Evolutionary conservation across 2,113 vertebrate species (phyloP), one percentile per base, ranked within the genome.

Genomic region (Tychaedon coryphoeus): DNA sequence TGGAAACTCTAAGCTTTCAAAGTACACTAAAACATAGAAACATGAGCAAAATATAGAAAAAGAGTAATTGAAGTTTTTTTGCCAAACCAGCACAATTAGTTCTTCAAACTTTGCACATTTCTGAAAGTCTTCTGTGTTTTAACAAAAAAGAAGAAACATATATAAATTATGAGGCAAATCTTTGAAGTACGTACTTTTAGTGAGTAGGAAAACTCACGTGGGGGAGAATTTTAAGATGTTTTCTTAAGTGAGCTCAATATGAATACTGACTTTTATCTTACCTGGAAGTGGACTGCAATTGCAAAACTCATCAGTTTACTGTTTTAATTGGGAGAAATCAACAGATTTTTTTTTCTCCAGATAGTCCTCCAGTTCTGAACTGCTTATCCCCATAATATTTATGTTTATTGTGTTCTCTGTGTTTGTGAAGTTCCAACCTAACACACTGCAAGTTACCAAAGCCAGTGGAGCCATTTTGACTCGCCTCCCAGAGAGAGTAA

Each of bases 191-290:
- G 0, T 33, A 24, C 34, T 74, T 66, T 28, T 60, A 8, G 53
- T 34, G 31, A 79, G 6, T 0, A 48, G 42, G 42, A 65, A 54
- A 53, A 64, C 33, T 60, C 38, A n/a, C 0, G 0, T 5, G 26
- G 1, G 5, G 23, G 10, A 10, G 2, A 62, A 62, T 67, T 7
- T 6, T 12, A 54, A 19, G 8, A 38, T 1, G 4, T 42, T 72
- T 86, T 83, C 23, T 76, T 60, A 25, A 73, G n/a, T 53, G 45
- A 65, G 17, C 12, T 10, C 36, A 64, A 6, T 18, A 24, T 6
- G 7, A 82, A 24, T 31, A 67, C 0, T 80, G 81, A 69, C n/a
- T 31, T 66, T 17, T 16, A 34, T 20, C 50, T 62, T 71, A 62
- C 64, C n/a, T 66, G 43, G 42, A 72, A 90, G 23, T 4, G 58